Evolutionary conservation across 2,888 invertebrate species (phyloP).

Genomic region (Cerastoderma edule): DNA sequence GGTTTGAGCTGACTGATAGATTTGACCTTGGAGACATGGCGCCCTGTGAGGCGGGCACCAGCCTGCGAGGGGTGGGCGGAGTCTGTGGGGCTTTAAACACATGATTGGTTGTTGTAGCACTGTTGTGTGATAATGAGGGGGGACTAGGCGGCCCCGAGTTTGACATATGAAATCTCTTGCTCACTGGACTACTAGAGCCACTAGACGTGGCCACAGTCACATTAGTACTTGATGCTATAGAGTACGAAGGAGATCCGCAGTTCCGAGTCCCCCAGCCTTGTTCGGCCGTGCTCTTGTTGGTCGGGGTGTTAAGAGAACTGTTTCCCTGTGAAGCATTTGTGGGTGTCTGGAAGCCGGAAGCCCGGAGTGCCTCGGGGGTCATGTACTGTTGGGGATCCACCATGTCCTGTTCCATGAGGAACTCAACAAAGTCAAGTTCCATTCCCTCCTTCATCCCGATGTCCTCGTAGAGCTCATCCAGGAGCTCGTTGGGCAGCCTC

Average conservation of each 20-base stretch:
- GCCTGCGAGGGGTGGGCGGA: constrained; percentile 71
- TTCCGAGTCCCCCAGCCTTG: constrained; percentile 52
- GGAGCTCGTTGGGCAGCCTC: constrained; percentile 79
- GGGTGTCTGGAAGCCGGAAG: constrained; percentile 59
- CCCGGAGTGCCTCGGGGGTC: constrained; percentile 73
- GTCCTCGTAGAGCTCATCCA: constrained; percentile 83
- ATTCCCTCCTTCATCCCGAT: constrained; percentile 83
- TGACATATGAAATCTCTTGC: constrained; percentile 75
- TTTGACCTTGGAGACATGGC: constrained; percentile 68
- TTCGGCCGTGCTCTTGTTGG: constrained; percentile 54
- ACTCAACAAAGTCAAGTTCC: constrained; percentile 83
- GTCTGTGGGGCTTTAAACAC: constrained; percentile 78
- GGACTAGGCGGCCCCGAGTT: constrained; percentile 73
- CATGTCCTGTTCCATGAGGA: constrained; percentile 78
- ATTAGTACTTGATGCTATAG: constrained; percentile 68
- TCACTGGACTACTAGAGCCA: constrained; percentile 77
- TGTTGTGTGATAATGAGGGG: constrained; percentile 54
- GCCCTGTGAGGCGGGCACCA: constrained; percentile 71
- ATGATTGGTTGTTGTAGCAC: constrained; percentile 36
- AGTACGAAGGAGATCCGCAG: constrained; percentile 69
- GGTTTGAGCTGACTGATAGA: constrained; percentile 64
- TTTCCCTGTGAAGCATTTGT: constrained; percentile 55
- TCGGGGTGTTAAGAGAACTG: constrained; percentile 56
- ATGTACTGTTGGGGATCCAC: constrained; percentile 75
- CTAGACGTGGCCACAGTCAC: constrained; percentile 74